A percentile compares a stretch with the other conserved stretches of the same genome.
Conservation (phyloP, 2,888 invertebrate species). For the Heliconius sara region DNA sequence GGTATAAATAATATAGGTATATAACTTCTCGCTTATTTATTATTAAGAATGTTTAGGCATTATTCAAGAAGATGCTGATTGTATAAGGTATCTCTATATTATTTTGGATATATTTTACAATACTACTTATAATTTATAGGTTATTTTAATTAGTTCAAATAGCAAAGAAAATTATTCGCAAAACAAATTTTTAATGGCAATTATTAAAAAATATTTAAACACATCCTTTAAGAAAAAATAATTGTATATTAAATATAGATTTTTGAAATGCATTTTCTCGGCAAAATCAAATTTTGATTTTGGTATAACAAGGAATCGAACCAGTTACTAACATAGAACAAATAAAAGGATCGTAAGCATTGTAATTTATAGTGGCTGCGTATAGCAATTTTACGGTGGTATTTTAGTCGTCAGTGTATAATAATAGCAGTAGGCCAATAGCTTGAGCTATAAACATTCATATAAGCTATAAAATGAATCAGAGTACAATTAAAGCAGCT, state of each 20-base stretch:
- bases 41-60: too few relatives aligned
- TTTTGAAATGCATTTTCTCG: neutral
- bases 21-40: too few relatives aligned
- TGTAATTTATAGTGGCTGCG: neutral
- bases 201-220: neutral
- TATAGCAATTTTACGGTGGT: conserved; percentile 20
- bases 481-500: neutral
- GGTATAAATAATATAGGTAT: too few relatives aligned
- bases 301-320: neutral
- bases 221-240: neutral
- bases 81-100: too few relatives aligned
- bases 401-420: conserved; percentile 24
- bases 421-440: conserved; percentile 35
- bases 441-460: conserved; percentile 15
- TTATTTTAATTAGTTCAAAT: neutral
- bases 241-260: neutral
- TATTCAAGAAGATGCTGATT: too few relatives aligned
- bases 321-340: neutral
- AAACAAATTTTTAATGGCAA: neutral
- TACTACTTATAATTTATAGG: too few relatives aligned
- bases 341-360: neutral
- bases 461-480: conserved; percentile 14
- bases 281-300: neutral
- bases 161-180: neutral
- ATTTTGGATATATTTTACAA: too few relatives aligned